Conservation (phyloP, 2,113 vertebrate species). For the Oryctolagus cuniculus region mOryCun1.1 NC_091439.1:76198501-76199000, state of each 20-base stretch:
- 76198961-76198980: neutral
- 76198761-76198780: conserved; percentile 24
- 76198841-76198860: neutral
- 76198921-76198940: neutral
- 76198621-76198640: neutral
- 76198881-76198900: neutral
- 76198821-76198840: neutral
- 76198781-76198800: neutral
- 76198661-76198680: neutral
- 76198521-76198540: neutral
- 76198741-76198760: neutral
- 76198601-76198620: neutral
- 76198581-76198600: neutral
- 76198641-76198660: neutral
- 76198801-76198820: neutral
- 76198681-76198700: neutral
- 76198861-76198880: neutral
- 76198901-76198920: neutral
- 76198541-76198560: neutral
- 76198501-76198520: neutral
- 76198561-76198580: neutral
- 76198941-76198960: neutral
- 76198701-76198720: neutral
- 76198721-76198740: neutral
- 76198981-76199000: neutral